Base-by-base conservation (phyloP, 2,113 vertebrate genomes). In the Lampris incognitus region DNA sequence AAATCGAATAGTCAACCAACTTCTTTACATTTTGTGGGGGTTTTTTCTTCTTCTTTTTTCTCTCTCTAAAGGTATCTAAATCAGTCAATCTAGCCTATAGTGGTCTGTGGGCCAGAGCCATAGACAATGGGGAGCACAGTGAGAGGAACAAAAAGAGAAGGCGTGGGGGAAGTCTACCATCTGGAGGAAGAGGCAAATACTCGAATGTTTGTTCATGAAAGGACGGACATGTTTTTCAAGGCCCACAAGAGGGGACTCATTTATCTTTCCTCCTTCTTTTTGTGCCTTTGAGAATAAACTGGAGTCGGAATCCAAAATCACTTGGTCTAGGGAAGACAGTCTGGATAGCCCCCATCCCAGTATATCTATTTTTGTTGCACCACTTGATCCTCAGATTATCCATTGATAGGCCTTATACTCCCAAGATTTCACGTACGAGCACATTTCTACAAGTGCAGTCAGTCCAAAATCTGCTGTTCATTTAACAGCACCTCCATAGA, bases 161-260 rank as follows among this genome's bases (percentile, higher is more conserved):
- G 66, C 85, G 74, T 79, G 73, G 63, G 64, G 80, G 64, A 50
- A 57, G 62, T 9, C 72, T 57, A 83, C 90, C 94, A 91, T 89
- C 90, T 89, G 79, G 92, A 92, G 87, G 89, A 90, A 92, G 88
- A 73, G 62, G 88, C 85, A 91, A 93, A 86, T 89, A 78, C 84
- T 92, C 74, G 41, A 72, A 89, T 91, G 86, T 85, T 91, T 89
- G 86, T 85, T 90, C 88, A 82, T 71, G 59, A 76, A 81, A 67
- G 79, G 69, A 73, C 68, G 49, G 42, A 74, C 76, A 72, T 83
- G 49, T 84, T 84, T 83, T 59, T 46, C 40, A 72, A 74, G 72
- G 61, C 56, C 61, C 64, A 0, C 0, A 9, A 37, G 79, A 84
- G 72, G 85, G 80, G 74, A 82, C 79, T 48, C 67, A 69, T 87